Evolutionary conservation across 2,113 vertebrate genomes (phyloP), one percentile per base, ranked within the genome.

Genomic region (Anhinga anhinga): DNA sequence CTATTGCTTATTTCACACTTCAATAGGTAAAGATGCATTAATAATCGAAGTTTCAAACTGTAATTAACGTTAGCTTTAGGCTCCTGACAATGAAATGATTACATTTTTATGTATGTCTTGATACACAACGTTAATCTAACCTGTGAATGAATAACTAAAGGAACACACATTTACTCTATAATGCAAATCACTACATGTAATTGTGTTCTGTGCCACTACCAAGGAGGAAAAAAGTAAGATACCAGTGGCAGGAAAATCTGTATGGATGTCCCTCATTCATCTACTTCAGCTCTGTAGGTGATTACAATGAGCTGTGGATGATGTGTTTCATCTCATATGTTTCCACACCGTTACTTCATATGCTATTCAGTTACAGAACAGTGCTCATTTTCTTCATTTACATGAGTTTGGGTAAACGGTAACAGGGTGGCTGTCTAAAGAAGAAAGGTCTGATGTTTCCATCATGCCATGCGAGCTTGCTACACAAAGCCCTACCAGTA

Each of bases 1-100:
- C 98, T 98, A 96, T 96, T 98, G 97, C 98, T 99, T 98, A 98
- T 98, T 98, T 98, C 98, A 98, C 98, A 97, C 97, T 97, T 98
- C 98, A 95, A 81, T 98, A 98, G 97, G 97, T 98, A 98, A 98
- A 98, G 98, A 98, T 98, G 96, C 98, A 98, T 98, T 98, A 98
- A 98, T 98, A 98, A 98, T 98, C 95, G 4, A 98, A 98, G 94
- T 98, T 98, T 98, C 96, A 97, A 98, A 97, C 96, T 98, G 97
- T 98, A 98, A 98, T 98, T 98, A 98, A 97, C 72, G 56, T 96
- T 98, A 96, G 98, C 97, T 98, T 98, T 98, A 98, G 97, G 95
- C 94, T 98, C 76, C 93, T 97, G 94, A 98, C 98, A 98, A 98
- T 97, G 96, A 96, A 97, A 97, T 97, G 80, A 98, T 98, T 98